Conservation (phyloP, 2,113 vertebrate genomes). For the Xenus cinereus region DNA sequence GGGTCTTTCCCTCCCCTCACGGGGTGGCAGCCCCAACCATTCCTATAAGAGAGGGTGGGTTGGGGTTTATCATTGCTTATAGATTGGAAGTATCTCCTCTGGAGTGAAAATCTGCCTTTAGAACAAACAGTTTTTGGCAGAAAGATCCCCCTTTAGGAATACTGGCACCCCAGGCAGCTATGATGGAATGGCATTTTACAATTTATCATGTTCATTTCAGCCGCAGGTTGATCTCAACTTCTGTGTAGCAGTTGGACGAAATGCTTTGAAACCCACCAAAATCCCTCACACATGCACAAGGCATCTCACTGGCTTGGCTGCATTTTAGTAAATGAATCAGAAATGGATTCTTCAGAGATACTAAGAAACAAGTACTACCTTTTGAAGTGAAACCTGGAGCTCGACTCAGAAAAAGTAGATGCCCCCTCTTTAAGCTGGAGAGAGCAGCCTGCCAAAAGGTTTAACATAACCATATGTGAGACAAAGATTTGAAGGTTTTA, state of each 20-base stretch:
- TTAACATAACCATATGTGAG: background rate
- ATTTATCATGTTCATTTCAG: background rate
- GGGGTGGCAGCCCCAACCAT: accelerated
- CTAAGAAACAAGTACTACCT: background rate
- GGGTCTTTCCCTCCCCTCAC: background rate
- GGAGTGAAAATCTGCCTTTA: background rate
- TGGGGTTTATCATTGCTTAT: background rate
- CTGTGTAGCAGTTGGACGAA: background rate
- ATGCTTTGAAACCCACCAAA: background rate
- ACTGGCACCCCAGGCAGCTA: background rate
- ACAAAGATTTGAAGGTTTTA: background rate
- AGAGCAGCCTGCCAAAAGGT: background rate
- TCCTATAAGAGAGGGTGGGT: accelerated
- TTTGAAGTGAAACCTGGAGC: background rate
- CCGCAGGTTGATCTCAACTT: background rate
- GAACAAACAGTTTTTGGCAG: background rate
- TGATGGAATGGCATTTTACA: background rate
- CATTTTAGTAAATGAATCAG: background rate
- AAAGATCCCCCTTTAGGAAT: background rate
- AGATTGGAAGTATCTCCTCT: background rate
- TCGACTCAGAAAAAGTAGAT: background rate
- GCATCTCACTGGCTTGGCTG: background rate
- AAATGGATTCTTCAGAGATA: background rate
- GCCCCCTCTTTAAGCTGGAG: background rate
- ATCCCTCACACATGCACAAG: background rate